Conservation (phyloP, 2,888 invertebrate species). For the Zelleria hepariella region DNA sequence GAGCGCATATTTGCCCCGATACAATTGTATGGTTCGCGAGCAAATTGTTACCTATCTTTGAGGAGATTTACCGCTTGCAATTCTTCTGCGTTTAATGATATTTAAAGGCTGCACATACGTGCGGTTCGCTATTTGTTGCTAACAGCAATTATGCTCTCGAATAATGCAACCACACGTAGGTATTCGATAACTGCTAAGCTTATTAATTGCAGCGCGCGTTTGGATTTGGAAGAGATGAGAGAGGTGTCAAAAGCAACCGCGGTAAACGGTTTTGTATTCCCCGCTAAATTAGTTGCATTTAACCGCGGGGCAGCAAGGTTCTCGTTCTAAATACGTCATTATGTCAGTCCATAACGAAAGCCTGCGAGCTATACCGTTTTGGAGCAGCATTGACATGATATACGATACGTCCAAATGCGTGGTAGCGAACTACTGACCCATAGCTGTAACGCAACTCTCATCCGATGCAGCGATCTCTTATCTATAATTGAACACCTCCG, state of each 20-base stretch:
- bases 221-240: no score
- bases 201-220: no score
- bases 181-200: not conserved
- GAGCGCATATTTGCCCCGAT: not conserved
- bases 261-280: no score
- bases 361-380: not conserved
- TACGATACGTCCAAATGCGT: slow-evolving; percentile 11
- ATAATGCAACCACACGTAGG: not conserved
- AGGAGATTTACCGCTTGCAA: not conserved
- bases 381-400: not conserved
- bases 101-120: not conserved
- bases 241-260: no score
- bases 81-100: not conserved
- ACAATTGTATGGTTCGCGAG: not conserved
- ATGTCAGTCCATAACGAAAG: not conserved
- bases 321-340: not conserved
- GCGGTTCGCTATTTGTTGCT: not conserved
- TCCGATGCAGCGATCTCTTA: slow-evolving; percentile 21
- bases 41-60: not conserved
- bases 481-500: slow-evolving; percentile 32
- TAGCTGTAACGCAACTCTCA: slow-evolving; percentile 16
- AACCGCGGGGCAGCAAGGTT: no score
- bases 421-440: slow-evolving; percentile 20
- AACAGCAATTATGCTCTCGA: not conserved
- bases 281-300: no score